phyloP scores from a whole-genome alignment of 1,140 invertebrate genomes.

The Caenorhabditis tropicalis region DNA sequence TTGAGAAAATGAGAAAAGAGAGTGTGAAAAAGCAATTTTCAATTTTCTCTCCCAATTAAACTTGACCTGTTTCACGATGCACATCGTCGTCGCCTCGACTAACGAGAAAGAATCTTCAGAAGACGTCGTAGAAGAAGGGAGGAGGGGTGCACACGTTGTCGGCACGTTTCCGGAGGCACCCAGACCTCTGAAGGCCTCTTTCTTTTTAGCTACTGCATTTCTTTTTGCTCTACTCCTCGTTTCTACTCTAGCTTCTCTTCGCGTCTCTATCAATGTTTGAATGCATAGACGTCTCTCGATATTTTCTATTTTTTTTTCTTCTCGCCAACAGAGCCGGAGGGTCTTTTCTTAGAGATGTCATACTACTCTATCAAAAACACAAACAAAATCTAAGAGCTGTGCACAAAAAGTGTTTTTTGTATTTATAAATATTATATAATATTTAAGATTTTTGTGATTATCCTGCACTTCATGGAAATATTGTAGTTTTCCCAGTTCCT shows the following conservation, averaged over 20 bases:
- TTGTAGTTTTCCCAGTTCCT: neutral
- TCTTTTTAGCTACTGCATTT: neutral
- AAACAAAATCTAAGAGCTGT: neutral
- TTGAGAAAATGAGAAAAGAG: too few relatives aligned
- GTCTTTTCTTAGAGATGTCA: neutral
- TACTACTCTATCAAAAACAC: conserved; percentile 2
- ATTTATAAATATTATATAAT: too few relatives aligned
- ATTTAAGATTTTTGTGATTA: too few relatives aligned
- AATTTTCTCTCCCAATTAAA: neutral
- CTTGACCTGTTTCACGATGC: neutral
- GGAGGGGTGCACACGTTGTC: neutral
- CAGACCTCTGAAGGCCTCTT: neutral
- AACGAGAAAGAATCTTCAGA: conserved; percentile 1
- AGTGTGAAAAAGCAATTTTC: too few relatives aligned
- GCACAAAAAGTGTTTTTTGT: neutral
- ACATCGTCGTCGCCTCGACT: neutral
- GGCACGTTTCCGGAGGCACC: conserved; percentile 17
- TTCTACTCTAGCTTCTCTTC: neutral
- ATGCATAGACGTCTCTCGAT: neutral
- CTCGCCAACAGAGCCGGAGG: neutral
- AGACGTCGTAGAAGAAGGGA: neutral
- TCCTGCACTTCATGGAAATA: too few relatives aligned
- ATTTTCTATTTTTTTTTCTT: neutral
- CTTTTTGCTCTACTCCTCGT: neutral
- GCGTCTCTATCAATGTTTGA: conserved; percentile 21